Conservation (phyloP, 92 coral and sea anemone genomes). For the Plumapathes pennacea region DNA sequence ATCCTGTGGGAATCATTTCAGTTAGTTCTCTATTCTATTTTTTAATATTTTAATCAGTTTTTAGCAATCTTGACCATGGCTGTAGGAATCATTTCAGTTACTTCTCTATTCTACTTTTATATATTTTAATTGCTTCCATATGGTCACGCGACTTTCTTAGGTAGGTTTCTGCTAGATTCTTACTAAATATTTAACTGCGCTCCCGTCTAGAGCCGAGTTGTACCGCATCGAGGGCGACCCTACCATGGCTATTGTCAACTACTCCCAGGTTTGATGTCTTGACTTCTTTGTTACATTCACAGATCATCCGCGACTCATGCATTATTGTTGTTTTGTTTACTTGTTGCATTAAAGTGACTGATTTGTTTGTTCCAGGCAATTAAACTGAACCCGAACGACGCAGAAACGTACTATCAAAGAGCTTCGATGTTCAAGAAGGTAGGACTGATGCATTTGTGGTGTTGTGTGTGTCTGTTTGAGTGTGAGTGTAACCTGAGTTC, state of each 20-base stretch:
- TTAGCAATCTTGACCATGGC: too few species aligned
- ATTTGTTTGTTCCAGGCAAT: conserved; percentile 64
- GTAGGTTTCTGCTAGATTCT: too few species aligned
- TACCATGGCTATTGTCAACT: conserved; percentile 96
- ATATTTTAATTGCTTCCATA: neutral
- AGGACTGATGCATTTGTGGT: too few species aligned
- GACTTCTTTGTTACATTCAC: neutral
- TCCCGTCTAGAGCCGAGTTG: conserved; percentile 78
- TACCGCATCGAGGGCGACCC: conserved; percentile 83
- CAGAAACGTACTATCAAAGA: conserved; percentile 91
- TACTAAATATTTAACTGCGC: too few species aligned
- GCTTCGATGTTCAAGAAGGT: conserved; percentile 95
- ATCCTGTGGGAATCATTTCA: too few species aligned
- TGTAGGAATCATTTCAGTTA: too few species aligned
- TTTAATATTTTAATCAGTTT: too few species aligned
- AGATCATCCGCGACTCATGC: neutral
- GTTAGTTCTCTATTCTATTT: too few species aligned
- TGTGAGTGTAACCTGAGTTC: too few species aligned
- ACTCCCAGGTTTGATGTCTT: conserved; percentile 78
- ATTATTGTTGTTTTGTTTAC: neutral
- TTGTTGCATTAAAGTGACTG: neutral
- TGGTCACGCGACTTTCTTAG: too few species aligned
- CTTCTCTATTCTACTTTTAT: too few species aligned
- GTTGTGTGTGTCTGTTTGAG: too few species aligned
- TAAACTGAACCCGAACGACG: conserved; percentile 89